These are phyloP conservation scores for Metridium senile DNA, from an alignment of 92 coral and sea anemone genomes.

Conservation along the genomic window DNA sequence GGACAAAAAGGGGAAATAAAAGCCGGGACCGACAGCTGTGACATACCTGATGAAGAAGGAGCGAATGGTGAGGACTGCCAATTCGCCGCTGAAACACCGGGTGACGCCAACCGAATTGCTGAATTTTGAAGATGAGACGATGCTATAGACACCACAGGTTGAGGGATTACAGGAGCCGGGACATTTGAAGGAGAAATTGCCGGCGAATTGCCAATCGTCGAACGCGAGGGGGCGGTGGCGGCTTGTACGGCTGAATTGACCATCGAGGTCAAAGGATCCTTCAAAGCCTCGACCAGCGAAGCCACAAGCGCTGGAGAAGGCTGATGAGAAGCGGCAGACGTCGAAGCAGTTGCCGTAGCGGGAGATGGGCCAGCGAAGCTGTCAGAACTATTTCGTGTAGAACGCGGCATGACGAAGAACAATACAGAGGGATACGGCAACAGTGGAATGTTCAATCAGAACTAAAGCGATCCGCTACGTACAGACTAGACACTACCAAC, in stretches of 20 bases:
- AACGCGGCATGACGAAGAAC: conserved; percentile 22
- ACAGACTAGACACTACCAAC: no score
- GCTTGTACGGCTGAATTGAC: conserved; percentile 1
- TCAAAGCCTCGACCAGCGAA: conserved; percentile 12
- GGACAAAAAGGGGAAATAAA: conserved; percentile 21
- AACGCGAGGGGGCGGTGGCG: neutral
- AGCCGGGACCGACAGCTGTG: conserved; percentile 7
- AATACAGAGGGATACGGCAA: no score
- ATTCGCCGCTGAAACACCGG: conserved; percentile 18
- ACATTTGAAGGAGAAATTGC: neutral
- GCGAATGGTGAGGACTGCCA: conserved; percentile 10
- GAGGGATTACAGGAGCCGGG: no score
- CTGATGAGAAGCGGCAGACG: neutral
- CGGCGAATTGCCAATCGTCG: conserved; percentile 8
- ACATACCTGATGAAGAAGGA: conserved; percentile 19
- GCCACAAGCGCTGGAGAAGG: conserved; percentile 16
- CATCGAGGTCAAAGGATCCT: conserved; percentile 10
- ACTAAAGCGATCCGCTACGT: no score
- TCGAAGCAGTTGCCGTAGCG: neutral
- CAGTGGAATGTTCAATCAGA: no score
- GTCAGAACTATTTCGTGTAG: conserved; percentile 16
- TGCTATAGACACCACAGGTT: no score
- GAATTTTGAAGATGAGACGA: neutral
- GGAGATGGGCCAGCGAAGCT: no score
- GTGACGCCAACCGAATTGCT: conserved; percentile 1